phyloP scores from a whole-genome alignment of 53 echinoderm and acorn worm species.

The Temnopleurus reevesii region DNA sequence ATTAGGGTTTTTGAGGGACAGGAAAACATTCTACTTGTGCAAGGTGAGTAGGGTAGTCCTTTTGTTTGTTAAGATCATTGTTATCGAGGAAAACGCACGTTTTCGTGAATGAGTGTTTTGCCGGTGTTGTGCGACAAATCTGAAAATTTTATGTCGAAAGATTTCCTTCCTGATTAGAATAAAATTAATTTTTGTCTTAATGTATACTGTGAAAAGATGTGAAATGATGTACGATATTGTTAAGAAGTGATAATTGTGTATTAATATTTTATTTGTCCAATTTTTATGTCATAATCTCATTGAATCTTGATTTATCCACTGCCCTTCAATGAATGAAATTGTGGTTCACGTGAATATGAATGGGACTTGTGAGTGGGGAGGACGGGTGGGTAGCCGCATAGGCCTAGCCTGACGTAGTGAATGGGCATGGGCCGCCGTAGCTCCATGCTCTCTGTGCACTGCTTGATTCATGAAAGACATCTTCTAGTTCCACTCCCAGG shows the following conservation, averaged over 20 bases:
- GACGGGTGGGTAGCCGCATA: constrained; percentile 12
- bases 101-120: constrained; percentile 2
- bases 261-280: neutral
- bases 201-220: neutral
- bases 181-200: neutral
- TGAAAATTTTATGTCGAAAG: neutral
- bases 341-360: constrained; percentile 15
- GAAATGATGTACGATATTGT: neutral
- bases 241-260: neutral
- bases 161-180: constrained; percentile 8
- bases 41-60: constrained; percentile 19
- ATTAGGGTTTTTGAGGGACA: constrained; percentile 48
- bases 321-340: constrained; percentile 21
- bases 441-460: too few relatives aligned
- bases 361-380: neutral
- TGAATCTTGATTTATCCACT: neutral
- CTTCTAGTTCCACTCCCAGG: too few relatives aligned
- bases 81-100: neutral
- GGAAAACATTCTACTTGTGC: constrained; percentile 52
- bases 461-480: too few relatives aligned
- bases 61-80: neutral
- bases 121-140: neutral
- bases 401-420: neutral
- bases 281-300: too few relatives aligned
- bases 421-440: neutral